Conservation (phyloP, 1,140 invertebrate genomes). For the Branchinecta lindahli region DNA sequence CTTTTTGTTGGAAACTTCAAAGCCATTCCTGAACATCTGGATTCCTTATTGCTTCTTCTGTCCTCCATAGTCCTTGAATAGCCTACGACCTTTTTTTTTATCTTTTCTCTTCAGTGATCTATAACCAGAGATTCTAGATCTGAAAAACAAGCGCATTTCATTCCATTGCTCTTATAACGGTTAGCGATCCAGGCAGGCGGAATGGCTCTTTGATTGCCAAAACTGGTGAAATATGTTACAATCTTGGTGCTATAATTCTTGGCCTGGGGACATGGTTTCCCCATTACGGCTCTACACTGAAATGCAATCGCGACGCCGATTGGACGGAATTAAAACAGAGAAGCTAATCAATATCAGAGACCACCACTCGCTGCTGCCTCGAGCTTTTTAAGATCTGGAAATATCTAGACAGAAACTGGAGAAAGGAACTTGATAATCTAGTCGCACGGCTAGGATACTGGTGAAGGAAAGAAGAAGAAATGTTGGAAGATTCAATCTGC, state of each 20-base stretch:
- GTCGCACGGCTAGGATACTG: no score
- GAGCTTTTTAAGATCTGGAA: neutral
- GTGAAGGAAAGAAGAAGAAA: no score
- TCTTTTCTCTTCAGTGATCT: neutral
- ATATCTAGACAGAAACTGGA: neutral
- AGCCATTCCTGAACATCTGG: no score
- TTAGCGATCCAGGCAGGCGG: neutral
- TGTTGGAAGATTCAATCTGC: no score
- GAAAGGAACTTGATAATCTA: neutral
- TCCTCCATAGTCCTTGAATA: neutral
- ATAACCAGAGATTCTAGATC: no score
- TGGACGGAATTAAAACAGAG: neutral
- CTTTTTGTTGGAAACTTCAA: no score
- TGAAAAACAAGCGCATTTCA: neutral
- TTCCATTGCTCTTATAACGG: neutral
- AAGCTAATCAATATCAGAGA: neutral
- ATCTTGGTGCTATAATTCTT: slow-evolving; percentile 6
- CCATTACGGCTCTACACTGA: neutral
- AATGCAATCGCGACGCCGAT: neutral
- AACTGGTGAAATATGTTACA: slow-evolving; percentile 11
- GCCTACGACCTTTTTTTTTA: slow-evolving; percentile 7
- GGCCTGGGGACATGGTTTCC: slow-evolving; percentile 1
- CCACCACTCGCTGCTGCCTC: neutral
- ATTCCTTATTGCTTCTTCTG: no score
- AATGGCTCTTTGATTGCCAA: slow-evolving; percentile 10